These are phyloP conservation scores for Zelleria hepariella DNA, from an alignment of 2,888 invertebrate species.

Conservation along the genomic window DNA sequence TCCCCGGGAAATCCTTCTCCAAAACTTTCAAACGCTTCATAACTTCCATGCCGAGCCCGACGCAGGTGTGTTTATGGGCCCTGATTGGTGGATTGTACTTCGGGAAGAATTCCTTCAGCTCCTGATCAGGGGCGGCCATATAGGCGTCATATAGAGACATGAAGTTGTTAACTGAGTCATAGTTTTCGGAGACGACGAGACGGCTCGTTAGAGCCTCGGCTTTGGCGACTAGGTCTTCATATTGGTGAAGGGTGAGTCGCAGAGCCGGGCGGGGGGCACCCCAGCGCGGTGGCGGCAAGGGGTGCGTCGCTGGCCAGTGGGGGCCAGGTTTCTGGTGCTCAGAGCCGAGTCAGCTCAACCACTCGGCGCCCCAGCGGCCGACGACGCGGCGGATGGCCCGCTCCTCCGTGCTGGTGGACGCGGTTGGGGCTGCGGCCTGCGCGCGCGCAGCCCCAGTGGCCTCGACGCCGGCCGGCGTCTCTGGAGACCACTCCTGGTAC, in stretches of 20 bases:
- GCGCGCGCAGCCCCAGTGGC: conserved; percentile 52
- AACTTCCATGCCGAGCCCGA: conserved; percentile 89
- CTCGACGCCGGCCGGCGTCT: conserved; percentile 50
- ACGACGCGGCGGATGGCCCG: conserved; percentile 71
- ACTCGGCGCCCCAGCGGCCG: conserved; percentile 93
- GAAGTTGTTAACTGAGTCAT: conserved; percentile 92
- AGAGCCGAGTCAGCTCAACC: conserved; percentile 97
- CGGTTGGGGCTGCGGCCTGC: neutral
- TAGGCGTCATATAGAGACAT: conserved; percentile 77
- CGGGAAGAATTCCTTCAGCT: conserved; percentile 82
- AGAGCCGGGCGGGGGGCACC: conserved; percentile 71
- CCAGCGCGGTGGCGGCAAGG: conserved; percentile 62
- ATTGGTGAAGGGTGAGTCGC: conserved; percentile 81
- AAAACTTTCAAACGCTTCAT: conserved; percentile 76
- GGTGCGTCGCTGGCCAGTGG: conserved; percentile 62
- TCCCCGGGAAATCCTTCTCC: conserved; percentile 75
- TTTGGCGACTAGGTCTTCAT: conserved; percentile 85
- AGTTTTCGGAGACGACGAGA: conserved; percentile 87
- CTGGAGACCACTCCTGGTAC: conserved; percentile 61
- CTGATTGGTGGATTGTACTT: conserved; percentile 88
- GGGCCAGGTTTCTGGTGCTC: conserved; percentile 35
- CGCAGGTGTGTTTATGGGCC: conserved; percentile 88
- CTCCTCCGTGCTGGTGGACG: conserved; percentile 57
- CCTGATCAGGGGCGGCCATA: conserved; percentile 76
- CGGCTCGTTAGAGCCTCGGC: conserved; percentile 89